These are phyloP conservation scores for Aldrovandia affinis DNA, from an alignment of 2,797 vertebrate genomes.

Conservation along the genomic window DNA sequence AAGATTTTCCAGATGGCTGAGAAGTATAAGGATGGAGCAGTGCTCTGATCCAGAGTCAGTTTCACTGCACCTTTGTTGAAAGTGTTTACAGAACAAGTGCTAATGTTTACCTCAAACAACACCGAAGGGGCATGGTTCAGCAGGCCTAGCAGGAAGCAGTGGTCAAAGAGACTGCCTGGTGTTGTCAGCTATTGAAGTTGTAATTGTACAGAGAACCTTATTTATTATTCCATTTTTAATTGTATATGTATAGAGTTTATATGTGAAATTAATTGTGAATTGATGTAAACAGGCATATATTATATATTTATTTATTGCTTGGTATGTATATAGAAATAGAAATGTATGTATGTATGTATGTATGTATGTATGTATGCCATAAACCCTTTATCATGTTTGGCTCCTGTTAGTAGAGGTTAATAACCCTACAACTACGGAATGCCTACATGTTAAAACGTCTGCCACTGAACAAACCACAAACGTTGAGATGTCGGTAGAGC, in stretches of 20 bases:
- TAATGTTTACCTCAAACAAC: slow-evolving; percentile 30
- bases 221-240: slow-evolving; percentile 20
- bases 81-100: slow-evolving; percentile 37
- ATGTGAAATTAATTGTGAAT: slow-evolving; percentile 28
- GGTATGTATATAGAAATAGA: slow-evolving; percentile 37
- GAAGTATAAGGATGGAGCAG: slow-evolving; percentile 8
- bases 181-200: slow-evolving; percentile 1
- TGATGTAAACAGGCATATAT: slow-evolving; percentile 46
- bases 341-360: slow-evolving; percentile 11
- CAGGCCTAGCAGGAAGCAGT: not conserved
- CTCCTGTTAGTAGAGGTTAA: slow-evolving; percentile 33
- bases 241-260: slow-evolving; percentile 26
- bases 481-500: not conserved
- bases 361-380: not conserved
- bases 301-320: slow-evolving; percentile 54
- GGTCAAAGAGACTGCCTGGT: not conserved
- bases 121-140: not conserved
- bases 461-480: not conserved
- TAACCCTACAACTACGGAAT: slow-evolving; percentile 8
- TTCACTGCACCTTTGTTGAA: not conserved
- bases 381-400: slow-evolving; percentile 14
- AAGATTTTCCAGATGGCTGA: not conserved
- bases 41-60: slow-evolving; percentile 3
- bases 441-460: slow-evolving; percentile 7
- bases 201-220: slow-evolving; percentile 33